phyloP scores from a whole-genome alignment of 2,113 vertebrate genomes.

The Arothron firmamentum region DNA sequence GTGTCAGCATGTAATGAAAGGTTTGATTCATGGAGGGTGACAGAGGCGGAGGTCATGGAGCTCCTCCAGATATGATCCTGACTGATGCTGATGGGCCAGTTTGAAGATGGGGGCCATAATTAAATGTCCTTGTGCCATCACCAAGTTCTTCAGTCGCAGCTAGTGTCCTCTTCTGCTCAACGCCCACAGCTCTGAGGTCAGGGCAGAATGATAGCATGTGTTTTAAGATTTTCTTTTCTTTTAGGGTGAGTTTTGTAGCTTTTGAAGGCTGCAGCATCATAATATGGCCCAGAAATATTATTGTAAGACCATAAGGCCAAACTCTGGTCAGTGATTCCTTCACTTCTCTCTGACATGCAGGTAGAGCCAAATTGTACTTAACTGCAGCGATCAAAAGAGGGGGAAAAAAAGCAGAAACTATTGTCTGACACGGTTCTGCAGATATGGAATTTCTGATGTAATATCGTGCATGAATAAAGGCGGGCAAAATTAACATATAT shows the following conservation, averaged over 20 bases:
- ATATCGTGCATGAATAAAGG: slow-evolving; percentile 58
- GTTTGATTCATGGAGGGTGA: slow-evolving; percentile 71
- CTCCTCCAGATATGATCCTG: slow-evolving; percentile 65
- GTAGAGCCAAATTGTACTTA: slow-evolving; percentile 22
- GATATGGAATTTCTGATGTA: slow-evolving; percentile 48
- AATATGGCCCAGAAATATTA: no score
- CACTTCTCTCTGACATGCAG: background rate
- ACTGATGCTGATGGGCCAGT: slow-evolving; percentile 59
- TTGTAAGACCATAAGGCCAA: no score
- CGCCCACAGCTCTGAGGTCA: slow-evolving; percentile 4
- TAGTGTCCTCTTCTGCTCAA: background rate
- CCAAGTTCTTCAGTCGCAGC: slow-evolving; percentile 31
- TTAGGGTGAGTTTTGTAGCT: no score
- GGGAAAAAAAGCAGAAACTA: slow-evolving; percentile 4
- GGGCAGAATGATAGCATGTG: no score
- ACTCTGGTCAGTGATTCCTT: background rate
- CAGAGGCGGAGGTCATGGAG: slow-evolving; percentile 64
- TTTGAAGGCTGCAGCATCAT: no score
- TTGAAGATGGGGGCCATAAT: slow-evolving; percentile 51
- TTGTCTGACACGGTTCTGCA: slow-evolving; percentile 49
- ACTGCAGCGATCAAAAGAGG: background rate
- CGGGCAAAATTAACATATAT: slow-evolving; percentile 57
- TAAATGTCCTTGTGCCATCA: slow-evolving; percentile 53
- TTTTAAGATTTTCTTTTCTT: no score
- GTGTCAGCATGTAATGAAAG: slow-evolving; percentile 64